Conservation (phyloP, 2,797 vertebrate genomes). For the Schizopygopsis malacanthus region DNA sequence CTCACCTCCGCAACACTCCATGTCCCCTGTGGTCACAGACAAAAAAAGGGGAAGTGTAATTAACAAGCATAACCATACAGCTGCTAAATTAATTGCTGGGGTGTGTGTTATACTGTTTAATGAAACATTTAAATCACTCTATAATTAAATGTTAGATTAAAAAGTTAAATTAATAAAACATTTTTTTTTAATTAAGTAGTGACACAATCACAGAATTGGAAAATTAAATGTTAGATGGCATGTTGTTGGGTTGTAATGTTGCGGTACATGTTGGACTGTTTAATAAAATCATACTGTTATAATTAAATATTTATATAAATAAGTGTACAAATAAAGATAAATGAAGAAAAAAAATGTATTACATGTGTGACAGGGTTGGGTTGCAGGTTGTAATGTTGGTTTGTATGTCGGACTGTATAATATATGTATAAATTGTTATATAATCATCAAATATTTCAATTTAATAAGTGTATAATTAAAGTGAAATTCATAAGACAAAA, state of each 20-base stretch:
- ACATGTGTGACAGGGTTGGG: neutral
- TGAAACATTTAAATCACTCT: neutral
- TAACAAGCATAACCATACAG: neutral
- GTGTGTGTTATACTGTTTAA: neutral
- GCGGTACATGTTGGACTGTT: neutral
- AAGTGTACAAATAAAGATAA: neutral
- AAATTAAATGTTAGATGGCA: neutral
- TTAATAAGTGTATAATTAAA: neutral
- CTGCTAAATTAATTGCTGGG: neutral
- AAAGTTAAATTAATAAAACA: neutral
- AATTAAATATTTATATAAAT: neutral
- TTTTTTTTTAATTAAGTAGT: neutral
- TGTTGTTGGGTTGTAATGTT: neutral
- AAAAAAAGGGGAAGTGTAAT: conserved; percentile 14
- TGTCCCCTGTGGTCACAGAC: conserved; percentile 73
- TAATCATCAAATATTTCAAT: neutral
- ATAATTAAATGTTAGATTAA: neutral
- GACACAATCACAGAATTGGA: neutral
- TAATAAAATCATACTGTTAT: neutral
- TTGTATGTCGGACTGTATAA: neutral
- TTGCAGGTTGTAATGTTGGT: neutral
- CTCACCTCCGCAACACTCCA: conserved; percentile 88
- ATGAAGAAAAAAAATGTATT: neutral
- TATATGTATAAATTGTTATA: neutral
- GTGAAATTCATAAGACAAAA: neutral